These are phyloP conservation scores for Nesoenas mayeri DNA, from an alignment of 2,113 vertebrate species.

Conservation along the genomic window DNA sequence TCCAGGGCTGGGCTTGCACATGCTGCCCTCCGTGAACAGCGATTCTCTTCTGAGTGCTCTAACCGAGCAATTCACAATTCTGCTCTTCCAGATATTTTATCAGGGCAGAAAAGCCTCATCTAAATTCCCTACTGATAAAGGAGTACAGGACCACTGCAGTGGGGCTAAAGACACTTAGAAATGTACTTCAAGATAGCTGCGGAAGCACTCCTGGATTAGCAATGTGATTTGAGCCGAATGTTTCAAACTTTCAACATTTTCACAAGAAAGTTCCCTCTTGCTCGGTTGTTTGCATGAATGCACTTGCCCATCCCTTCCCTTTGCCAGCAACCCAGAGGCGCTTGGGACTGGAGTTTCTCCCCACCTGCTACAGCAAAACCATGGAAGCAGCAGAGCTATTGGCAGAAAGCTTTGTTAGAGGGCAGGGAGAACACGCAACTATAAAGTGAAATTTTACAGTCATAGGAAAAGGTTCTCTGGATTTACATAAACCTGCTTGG, in stretches of 20 bases:
- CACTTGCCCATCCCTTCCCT: not conserved
- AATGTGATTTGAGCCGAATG: not conserved
- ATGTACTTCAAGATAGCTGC: not conserved
- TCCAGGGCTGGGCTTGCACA: not conserved
- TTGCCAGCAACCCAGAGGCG: not conserved
- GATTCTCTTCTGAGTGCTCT: not conserved
- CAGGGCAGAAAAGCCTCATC: not conserved
- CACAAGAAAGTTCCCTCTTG: not conserved
- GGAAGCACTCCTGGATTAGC: not conserved
- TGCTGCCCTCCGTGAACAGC: not conserved
- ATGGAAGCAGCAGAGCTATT: not conserved
- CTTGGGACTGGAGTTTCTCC: not conserved
- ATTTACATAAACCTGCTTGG: not conserved
- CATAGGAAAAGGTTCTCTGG: not conserved
- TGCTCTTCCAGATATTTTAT: not conserved
- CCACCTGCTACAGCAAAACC: not conserved
- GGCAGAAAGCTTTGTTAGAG: not conserved
- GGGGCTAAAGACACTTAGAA: not conserved
- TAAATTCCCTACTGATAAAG: not conserved
- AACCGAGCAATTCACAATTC: not conserved
- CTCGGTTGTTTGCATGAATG: not conserved
- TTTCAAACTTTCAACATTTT: not conserved
- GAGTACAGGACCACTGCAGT: not conserved
- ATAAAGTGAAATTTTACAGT: not conserved
- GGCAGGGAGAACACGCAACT: not conserved